Conservation (phyloP, 2,113 vertebrate species). For the Nycticryphes semicollaris region DNA sequence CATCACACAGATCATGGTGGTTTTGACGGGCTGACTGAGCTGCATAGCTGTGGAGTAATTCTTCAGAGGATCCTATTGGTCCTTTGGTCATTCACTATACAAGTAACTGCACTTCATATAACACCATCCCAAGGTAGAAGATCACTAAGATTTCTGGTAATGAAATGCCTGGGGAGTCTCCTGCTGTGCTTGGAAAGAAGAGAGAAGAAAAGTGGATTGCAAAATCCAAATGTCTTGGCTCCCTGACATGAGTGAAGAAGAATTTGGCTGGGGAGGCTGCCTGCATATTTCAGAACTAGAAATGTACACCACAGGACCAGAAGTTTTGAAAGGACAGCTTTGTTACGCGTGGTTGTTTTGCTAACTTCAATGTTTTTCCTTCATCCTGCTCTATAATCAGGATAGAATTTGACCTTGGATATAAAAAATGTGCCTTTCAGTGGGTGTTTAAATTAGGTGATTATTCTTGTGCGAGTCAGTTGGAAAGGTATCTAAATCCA, state of each 20-base stretch:
- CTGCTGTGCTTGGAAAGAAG: conserved; percentile 29
- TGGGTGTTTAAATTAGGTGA: not conserved
- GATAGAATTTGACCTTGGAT: not conserved
- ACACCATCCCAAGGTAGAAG: conserved; percentile 24
- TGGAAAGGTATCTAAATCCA: not conserved
- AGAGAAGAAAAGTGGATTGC: conserved; percentile 31
- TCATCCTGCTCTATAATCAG: not conserved
- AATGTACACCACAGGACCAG: not conserved
- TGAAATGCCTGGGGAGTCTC: conserved; percentile 36
- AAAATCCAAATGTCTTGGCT: conserved; percentile 45
- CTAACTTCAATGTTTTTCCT: not conserved
- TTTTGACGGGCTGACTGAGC: not conserved
- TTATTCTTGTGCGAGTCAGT: not conserved
- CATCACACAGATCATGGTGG: not conserved
- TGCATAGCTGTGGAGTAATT: not conserved
- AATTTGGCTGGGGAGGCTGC: not conserved
- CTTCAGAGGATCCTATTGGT: conserved; percentile 4
- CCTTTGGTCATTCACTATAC: conserved; percentile 1
- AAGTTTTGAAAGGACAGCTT: not conserved
- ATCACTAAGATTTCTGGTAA: conserved; percentile 57
- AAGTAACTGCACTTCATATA: conserved; percentile 36
- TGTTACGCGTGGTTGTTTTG: not conserved
- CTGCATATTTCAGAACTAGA: not conserved
- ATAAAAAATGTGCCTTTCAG: not conserved
- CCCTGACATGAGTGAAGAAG: not conserved